Percentiles rank a stretch among this genome's conserved stretches.
These are phyloP conservation scores for Oreochromis mossambicus DNA, from an alignment of 2,797 vertebrate species.

Conservation along the genomic window DNA sequence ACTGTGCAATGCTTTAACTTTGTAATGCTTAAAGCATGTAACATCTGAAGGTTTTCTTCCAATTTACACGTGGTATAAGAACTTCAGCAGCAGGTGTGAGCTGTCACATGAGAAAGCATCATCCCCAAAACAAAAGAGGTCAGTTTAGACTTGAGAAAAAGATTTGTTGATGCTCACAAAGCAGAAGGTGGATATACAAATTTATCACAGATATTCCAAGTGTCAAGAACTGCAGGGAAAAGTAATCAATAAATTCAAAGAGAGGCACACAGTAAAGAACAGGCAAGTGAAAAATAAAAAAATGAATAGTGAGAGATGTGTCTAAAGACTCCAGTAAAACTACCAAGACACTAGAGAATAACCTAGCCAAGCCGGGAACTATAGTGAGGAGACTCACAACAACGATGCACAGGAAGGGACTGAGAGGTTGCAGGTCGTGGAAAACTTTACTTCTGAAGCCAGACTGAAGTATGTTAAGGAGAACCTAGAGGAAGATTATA, in stretches of 20 bases:
- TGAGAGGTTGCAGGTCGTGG: not conserved
- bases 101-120: no score
- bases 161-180: no score
- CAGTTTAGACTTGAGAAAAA: not conserved
- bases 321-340: not conserved
- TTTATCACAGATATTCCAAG: not conserved
- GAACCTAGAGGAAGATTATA: not conserved
- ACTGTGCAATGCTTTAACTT: no score
- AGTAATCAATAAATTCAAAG: not conserved
- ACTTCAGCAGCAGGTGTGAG: no score
- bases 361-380: rapidly evolving
- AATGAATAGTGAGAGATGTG: not conserved
- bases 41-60: no score
- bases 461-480: not conserved
- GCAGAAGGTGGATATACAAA: not conserved
- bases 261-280: not conserved
- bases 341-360: not conserved
- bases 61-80: no score
- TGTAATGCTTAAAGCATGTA: no score
- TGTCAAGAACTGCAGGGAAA: not conserved
- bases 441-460: not conserved
- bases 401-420: not conserved
- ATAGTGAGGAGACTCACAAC: not conserved
- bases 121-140: no score
- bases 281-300: not conserved